A percentile compares a stretch with the other conserved stretches of the same genome.
phyloP scores from a whole-genome alignment of 2,797 vertebrate species.

The Numenius phaeopus region DNA sequence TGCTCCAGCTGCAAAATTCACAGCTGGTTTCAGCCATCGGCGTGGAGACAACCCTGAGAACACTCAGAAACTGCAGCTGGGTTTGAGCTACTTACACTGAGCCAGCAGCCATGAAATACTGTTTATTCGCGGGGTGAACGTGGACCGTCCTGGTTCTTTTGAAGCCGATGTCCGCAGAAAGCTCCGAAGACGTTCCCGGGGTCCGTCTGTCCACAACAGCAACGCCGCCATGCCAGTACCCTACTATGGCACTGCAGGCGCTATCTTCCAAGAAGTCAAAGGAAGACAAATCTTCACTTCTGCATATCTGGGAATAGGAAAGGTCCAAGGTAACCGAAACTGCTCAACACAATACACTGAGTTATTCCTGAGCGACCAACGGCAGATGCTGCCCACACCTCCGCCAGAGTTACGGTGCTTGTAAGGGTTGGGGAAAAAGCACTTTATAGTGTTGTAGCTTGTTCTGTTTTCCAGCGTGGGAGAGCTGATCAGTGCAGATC shows the following conservation, averaged over 20 bases:
- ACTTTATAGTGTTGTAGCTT: neutral
- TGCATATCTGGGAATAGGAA: slow-evolving; percentile 81
- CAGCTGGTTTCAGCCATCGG: neutral
- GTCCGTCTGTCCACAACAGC: slow-evolving; percentile 87
- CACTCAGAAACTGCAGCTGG: fast-evolving
- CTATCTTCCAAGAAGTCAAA: slow-evolving; percentile 88
- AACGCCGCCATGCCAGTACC: slow-evolving; percentile 79
- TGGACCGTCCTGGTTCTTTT: slow-evolving; percentile 81
- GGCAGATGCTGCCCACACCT: neutral
- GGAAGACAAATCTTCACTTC: slow-evolving; percentile 78
- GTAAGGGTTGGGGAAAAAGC: too few species aligned
- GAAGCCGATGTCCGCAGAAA: slow-evolving; percentile 73
- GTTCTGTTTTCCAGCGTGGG: fast-evolving
- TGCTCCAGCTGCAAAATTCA: neutral
- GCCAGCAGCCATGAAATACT: slow-evolving; percentile 87
- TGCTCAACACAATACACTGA: fast-evolving
- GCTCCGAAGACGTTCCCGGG: slow-evolving; percentile 73
- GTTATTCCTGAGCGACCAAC: neutral
- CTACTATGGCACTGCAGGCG: slow-evolving; percentile 82
- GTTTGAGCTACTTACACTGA: slow-evolving; percentile 72
- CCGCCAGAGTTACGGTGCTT: fast-evolving
- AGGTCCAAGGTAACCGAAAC: neutral
- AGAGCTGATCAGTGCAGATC: neutral
- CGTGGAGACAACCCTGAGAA: neutral
- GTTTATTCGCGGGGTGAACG: slow-evolving; percentile 86